These are phyloP conservation scores for Carpatolechia fugitivella DNA, from an alignment of 2,888 invertebrate species.

Conservation along the genomic window DNA sequence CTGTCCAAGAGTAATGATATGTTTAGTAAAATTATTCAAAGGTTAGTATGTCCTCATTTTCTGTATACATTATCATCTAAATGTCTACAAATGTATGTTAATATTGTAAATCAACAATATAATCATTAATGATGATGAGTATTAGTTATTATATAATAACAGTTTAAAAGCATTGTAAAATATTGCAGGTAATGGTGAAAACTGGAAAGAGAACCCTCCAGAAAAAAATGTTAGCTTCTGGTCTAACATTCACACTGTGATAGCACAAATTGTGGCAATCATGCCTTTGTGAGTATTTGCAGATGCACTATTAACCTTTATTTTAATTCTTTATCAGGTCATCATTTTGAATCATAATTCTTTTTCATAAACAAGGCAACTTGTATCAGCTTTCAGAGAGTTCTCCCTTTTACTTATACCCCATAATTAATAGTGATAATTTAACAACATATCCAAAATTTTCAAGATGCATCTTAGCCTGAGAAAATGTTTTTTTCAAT, in stretches of 20 bases:
- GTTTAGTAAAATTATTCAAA: slow-evolving; percentile 62
- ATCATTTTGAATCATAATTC: neutral
- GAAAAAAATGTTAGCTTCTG: slow-evolving; percentile 76
- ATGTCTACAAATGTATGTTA: neutral
- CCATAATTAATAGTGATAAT: no score
- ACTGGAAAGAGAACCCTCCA: slow-evolving; percentile 80
- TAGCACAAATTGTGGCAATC: slow-evolving; percentile 69
- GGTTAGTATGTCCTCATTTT: slow-evolving; percentile 39
- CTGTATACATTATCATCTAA: neutral
- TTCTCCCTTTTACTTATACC: no score
- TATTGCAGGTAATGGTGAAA: slow-evolving; percentile 66
- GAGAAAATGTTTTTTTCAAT: neutral
- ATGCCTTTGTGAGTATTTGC: slow-evolving; percentile 71
- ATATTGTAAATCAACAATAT: no score
- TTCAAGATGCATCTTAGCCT: no score
- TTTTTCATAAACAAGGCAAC: neutral
- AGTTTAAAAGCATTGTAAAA: neutral
- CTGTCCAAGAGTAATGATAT: slow-evolving; percentile 54
- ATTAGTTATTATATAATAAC: no score
- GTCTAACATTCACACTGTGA: slow-evolving; percentile 81
- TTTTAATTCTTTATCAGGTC: neutral
- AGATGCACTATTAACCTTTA: no score
- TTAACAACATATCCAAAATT: no score
- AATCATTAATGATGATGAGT: no score
- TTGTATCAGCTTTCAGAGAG: no score